Evolutionary conservation across 2,797 vertebrate genomes (phyloP).

Genomic region (Sparidentex hasta): DNA sequence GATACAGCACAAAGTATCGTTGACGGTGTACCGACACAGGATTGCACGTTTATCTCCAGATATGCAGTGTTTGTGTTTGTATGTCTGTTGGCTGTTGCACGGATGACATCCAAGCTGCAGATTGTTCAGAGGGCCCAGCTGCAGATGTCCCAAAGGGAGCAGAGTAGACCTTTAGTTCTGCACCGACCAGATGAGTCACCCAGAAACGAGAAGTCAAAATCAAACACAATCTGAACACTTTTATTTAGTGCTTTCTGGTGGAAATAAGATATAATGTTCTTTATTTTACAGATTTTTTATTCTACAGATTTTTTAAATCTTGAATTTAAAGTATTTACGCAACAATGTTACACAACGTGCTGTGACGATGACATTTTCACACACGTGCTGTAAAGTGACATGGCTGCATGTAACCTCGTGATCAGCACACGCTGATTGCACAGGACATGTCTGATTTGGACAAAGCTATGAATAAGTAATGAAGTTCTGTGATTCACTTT

Average conservation of each 20-base stretch:
- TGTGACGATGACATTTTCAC: not conserved
- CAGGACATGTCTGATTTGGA: slow-evolving; percentile 51
- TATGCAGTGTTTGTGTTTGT: not conserved
- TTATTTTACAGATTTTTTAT: no score
- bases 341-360: not conserved
- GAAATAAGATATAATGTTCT: slow-evolving; percentile 6
- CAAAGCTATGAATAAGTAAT: slow-evolving; percentile 75
- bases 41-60: not conserved
- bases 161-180: slow-evolving; percentile 67
- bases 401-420: slow-evolving; percentile 27
- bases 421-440: slow-evolving; percentile 52
- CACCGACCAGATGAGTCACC: slow-evolving; percentile 78
- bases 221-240: slow-evolving; percentile 51
- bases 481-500: slow-evolving; percentile 58
- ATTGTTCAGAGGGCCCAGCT: slow-evolving; percentile 72
- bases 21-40: not conserved
- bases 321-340: not conserved
- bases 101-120: slow-evolving; percentile 55
- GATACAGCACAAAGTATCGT: not conserved
- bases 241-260: slow-evolving; percentile 35
- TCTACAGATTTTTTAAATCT: no score
- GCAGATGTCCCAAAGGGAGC: slow-evolving; percentile 70
- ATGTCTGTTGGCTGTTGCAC: slow-evolving; percentile 29
- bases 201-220: slow-evolving; percentile 46
- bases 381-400: not conserved